Conservation (phyloP, 2,888 invertebrate genomes). For the Hyposoter didymator region DNA sequence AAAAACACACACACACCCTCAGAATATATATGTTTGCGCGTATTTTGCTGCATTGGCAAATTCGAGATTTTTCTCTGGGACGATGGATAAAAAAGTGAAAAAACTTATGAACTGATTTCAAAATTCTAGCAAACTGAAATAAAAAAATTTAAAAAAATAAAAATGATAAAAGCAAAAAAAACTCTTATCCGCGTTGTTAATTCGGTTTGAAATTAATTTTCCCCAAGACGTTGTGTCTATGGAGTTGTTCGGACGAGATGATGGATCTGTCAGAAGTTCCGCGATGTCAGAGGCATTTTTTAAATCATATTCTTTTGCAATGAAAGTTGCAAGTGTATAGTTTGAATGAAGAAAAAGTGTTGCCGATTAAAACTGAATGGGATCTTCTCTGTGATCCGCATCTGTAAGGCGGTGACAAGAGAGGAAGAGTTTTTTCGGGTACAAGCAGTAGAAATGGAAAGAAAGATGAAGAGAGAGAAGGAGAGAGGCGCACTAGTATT, state of each 20-base stretch:
- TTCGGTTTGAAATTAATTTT: not conserved
- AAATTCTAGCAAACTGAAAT: constrained; percentile 1
- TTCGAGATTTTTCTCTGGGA: constrained; percentile 29
- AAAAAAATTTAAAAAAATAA: not conserved
- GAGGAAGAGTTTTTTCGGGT: constrained; percentile 47
- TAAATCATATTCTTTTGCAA: constrained; percentile 8
- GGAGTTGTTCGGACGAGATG: constrained; percentile 16
- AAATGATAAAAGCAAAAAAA: not conserved
- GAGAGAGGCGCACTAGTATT: constrained; percentile 65
- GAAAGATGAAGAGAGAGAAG: constrained; percentile 39
- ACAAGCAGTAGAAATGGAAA: constrained; percentile 24
- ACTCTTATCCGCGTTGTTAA: not conserved
- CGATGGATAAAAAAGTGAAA: constrained; percentile 8
- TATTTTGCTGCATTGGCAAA: constrained; percentile 58
- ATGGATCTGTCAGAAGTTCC: constrained; percentile 24
- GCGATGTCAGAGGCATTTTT: not conserved
- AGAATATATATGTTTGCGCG: not conserved
- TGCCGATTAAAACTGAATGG: constrained; percentile 48
- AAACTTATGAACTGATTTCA: not conserved
- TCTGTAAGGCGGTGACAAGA: not conserved
- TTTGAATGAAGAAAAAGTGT: constrained; percentile 49
- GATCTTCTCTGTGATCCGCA: constrained; percentile 34
- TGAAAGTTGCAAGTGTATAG: constrained; percentile 45
- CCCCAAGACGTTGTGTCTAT: not conserved
- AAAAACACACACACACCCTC: constrained; percentile 22